phyloP scores from a whole-genome alignment of 2,888 invertebrate genomes.

The Heteromyza rotundicornis region DNA sequence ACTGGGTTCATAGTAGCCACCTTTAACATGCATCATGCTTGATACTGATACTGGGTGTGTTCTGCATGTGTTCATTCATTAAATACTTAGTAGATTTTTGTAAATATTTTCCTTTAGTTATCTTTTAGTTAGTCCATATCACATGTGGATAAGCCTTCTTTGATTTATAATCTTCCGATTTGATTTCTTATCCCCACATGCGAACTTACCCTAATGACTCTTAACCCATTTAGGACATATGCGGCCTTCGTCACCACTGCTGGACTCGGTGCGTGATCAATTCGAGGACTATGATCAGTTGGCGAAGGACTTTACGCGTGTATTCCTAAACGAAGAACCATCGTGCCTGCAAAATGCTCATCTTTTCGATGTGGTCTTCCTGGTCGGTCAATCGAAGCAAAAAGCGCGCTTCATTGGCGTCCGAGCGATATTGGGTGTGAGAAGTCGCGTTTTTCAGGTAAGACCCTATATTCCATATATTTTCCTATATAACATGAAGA shows the following conservation, averaged over 20 bases:
- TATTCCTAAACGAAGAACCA: conserved; percentile 84
- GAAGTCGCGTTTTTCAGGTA: conserved; percentile 75
- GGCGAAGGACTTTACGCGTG: conserved; percentile 89
- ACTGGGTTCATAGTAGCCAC: too few relatives aligned
- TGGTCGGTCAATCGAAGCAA: conserved; percentile 91
- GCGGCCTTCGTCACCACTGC: conserved; percentile 89
- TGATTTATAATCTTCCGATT: too few relatives aligned
- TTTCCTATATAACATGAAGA: not conserved
- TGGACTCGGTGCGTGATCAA: conserved; percentile 91
- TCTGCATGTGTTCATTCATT: too few relatives aligned
- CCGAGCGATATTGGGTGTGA: conserved; percentile 86
- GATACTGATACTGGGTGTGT: too few relatives aligned
- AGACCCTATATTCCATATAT: conserved; percentile 18
- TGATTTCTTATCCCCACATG: too few relatives aligned
- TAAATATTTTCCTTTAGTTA: too few relatives aligned
- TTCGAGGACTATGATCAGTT: conserved; percentile 94
- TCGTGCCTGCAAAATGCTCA: conserved; percentile 80
- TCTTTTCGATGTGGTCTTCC: conserved; percentile 88
- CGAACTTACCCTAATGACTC: too few relatives aligned
- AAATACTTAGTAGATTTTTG: too few relatives aligned
- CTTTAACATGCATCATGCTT: too few relatives aligned
- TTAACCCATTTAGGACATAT: too few relatives aligned
- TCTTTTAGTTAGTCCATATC: too few relatives aligned
- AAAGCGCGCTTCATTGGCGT: conserved; percentile 91
- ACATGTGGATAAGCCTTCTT: too few relatives aligned